Percentiles rank a stretch among this genome's conserved stretches.
Conservation (phyloP, 2,888 invertebrate genomes). For the Andrena bucephala region DNA sequence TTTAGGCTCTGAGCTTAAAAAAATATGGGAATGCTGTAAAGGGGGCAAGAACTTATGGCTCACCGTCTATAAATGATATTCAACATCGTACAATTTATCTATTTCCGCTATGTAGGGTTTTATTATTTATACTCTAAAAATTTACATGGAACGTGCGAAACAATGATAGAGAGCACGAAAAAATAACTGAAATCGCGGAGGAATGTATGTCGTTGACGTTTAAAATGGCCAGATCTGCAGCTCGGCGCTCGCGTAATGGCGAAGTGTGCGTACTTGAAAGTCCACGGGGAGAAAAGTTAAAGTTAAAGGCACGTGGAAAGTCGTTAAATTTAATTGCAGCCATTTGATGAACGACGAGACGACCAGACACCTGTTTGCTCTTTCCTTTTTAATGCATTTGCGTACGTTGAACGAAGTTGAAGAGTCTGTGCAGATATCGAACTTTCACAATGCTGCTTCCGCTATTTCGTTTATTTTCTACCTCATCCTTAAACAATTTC, state of each 20-base stretch:
- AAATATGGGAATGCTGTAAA: too few species aligned
- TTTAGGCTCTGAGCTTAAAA: too few species aligned
- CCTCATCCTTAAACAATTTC: not conserved
- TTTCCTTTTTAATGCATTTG: conserved; percentile 57
- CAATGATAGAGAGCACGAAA: conserved; percentile 21
- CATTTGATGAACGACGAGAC: conserved; percentile 66
- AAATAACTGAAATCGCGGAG: conserved; percentile 36
- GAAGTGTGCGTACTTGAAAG: conserved; percentile 46
- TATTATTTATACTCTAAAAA: not conserved
- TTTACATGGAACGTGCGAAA: not conserved
- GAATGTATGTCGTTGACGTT: conserved; percentile 31
- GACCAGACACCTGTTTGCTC: conserved; percentile 80
- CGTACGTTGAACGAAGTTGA: conserved; percentile 2
- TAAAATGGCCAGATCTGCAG: conserved; percentile 42
- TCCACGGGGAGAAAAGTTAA: conserved; percentile 55
- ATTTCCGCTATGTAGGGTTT: not conserved
- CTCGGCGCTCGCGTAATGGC: conserved; percentile 37
- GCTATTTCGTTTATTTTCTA: not conserved
- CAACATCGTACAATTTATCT: not conserved
- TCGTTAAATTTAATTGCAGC: conserved; percentile 77
- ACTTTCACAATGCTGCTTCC: not conserved
- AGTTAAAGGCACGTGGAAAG: conserved; percentile 72
- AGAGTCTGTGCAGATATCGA: conserved; percentile 10
- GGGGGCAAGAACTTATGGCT: too few species aligned
- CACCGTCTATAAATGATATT: not conserved